Conservation (phyloP, 2,797 vertebrate genomes). For the Ispidina picta region DNA sequence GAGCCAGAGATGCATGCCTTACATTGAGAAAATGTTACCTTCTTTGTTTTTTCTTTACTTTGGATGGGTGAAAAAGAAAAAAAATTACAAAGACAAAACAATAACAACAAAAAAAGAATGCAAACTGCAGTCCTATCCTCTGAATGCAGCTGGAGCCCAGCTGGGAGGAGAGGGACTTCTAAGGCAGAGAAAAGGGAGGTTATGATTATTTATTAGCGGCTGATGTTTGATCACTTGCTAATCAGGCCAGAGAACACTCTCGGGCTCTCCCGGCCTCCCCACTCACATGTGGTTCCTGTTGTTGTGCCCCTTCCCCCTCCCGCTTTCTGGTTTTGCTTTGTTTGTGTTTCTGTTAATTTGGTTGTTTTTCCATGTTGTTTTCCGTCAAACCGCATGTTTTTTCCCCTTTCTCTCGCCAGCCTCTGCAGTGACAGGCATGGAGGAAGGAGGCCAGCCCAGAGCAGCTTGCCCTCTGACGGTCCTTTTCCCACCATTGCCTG, state of each 20-base stretch:
- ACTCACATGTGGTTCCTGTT: constrained; percentile 67
- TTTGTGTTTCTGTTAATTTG: constrained; percentile 81
- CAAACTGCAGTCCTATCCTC: constrained; percentile 23
- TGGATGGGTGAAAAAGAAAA: constrained; percentile 34
- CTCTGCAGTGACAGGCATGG: constrained; percentile 27
- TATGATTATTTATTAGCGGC: constrained; percentile 66
- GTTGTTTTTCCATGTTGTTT: constrained; percentile 81
- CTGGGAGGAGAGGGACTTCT: constrained; percentile 66
- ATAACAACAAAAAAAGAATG: background rate
- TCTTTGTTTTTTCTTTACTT: constrained; percentile 6
- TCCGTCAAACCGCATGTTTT: constrained; percentile 80
- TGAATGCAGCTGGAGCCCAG: constrained; percentile 76
- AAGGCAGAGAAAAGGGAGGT: constrained; percentile 58
- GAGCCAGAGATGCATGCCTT: background rate
- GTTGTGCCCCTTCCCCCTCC: constrained; percentile 9
- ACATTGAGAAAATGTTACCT: background rate
- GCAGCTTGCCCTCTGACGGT: background rate
- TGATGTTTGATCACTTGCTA: constrained; percentile 50
- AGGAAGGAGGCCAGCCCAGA: constrained; percentile 52
- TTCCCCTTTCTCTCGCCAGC: constrained; percentile 78
- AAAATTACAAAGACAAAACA: background rate
- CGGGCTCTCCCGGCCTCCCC: background rate
- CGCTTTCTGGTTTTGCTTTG: constrained; percentile 58
- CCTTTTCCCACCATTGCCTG: background rate
- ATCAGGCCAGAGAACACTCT: constrained; percentile 54